Evolutionary conservation across 2,888 invertebrate genomes (phyloP).

Genomic region (Dromius quadrimaculatus): DNA sequence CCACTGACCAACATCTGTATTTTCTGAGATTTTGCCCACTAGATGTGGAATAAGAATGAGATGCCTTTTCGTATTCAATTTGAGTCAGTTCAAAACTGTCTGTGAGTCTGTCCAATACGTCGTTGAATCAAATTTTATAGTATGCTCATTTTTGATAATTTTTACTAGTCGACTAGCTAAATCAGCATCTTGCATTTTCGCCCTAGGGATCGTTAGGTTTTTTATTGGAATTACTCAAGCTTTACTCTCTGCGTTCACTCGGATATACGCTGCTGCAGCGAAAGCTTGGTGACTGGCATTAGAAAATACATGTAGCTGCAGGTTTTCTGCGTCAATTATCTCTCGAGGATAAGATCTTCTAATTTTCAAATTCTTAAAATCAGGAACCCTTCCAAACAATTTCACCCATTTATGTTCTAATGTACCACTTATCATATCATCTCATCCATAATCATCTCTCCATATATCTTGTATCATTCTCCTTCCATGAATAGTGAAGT

Average conservation of each 20-base stretch:
- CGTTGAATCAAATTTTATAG: slow-evolving; percentile 46
- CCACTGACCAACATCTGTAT: slow-evolving; percentile 54
- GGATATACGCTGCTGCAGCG: slow-evolving; percentile 55
- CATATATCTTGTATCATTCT: slow-evolving; percentile 52
- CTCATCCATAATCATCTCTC: slow-evolving; percentile 47
- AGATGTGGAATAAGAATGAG: slow-evolving; percentile 48
- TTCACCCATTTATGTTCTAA: slow-evolving; percentile 53
- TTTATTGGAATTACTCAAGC: slow-evolving; percentile 57
- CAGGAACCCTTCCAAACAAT: slow-evolving; percentile 54
- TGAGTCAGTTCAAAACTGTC: slow-evolving; percentile 57
- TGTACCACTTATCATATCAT: slow-evolving; percentile 53
- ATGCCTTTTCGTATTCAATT: slow-evolving; percentile 55
- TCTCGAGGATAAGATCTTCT: slow-evolving; percentile 53
- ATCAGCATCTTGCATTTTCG: slow-evolving; percentile 56
- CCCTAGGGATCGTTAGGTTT: slow-evolving; percentile 54
- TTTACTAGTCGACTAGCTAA: slow-evolving; percentile 51
- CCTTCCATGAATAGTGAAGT: slow-evolving; percentile 54
- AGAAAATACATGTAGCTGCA: slow-evolving; percentile 46
- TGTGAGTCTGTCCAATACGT: slow-evolving; percentile 58
- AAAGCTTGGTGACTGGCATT: slow-evolving; percentile 55
- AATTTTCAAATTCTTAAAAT: slow-evolving; percentile 53
- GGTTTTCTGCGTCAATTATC: neutral
- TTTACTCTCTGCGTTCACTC: slow-evolving; percentile 50
- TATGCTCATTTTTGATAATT: slow-evolving; percentile 22
- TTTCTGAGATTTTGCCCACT: slow-evolving; percentile 53